These are phyloP conservation scores for Drosophila picticornis DNA, from an alignment of 2,888 invertebrate species.

Conservation along the genomic window DNA sequence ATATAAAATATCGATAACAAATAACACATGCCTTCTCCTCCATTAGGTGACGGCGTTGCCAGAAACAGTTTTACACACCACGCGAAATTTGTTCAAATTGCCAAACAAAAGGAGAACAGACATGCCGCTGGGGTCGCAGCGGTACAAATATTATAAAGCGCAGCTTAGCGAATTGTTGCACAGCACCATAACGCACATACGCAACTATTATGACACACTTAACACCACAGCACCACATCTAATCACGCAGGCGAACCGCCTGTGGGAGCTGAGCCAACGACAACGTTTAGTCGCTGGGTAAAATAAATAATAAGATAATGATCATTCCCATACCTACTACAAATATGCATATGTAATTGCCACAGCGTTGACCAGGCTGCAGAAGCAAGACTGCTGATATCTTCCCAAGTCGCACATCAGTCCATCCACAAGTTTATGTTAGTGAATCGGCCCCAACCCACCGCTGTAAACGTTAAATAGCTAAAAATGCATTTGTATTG, in stretches of 20 bases:
- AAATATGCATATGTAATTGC: not conserved
- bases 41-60: not conserved
- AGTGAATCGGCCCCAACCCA: constrained; percentile 16
- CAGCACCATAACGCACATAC: constrained; percentile 15
- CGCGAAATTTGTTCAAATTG: constrained; percentile 12
- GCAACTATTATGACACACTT: constrained; percentile 17
- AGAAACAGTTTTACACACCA: constrained; percentile 10
- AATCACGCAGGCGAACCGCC: constrained; percentile 17
- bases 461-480: not conserved
- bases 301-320: constrained; percentile 5
- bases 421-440: constrained; percentile 44
- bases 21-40: not conserved
- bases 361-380: constrained; percentile 38
- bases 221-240: constrained; percentile 17
- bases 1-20: constrained; percentile 3
- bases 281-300: constrained; percentile 47
- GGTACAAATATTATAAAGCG: constrained; percentile 17
- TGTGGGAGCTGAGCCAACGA: constrained; percentile 62
- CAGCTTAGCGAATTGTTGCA: constrained; percentile 30
- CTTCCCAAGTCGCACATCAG: constrained; percentile 34
- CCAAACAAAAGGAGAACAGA: not conserved
- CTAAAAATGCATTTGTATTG: not conserved
- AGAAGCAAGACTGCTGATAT: constrained; percentile 25
- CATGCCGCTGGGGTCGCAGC: constrained; percentile 24
- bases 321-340: not conserved